phyloP scores from a whole-genome alignment of 2,888 invertebrate genomes.

The Morpho helenor region DNA sequence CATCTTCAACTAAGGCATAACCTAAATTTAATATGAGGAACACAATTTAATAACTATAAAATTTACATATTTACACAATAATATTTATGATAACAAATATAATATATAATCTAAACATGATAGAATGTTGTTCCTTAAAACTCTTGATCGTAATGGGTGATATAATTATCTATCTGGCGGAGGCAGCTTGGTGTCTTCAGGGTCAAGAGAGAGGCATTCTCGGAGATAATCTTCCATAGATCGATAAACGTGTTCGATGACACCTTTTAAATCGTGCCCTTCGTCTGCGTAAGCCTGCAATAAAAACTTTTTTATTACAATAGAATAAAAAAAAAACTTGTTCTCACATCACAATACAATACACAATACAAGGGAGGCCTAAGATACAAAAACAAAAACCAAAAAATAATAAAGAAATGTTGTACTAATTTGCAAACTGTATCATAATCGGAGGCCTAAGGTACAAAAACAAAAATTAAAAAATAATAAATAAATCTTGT shows the following conservation, averaged over 20 bases:
- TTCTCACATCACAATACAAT: too few species aligned
- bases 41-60: slow-evolving; percentile 75
- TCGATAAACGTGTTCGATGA: slow-evolving; percentile 93
- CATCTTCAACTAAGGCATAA: slow-evolving; percentile 22
- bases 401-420: too few species aligned
- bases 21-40: slow-evolving; percentile 48
- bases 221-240: slow-evolving; percentile 96
- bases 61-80: slow-evolving; percentile 74
- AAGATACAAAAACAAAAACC: too few species aligned
- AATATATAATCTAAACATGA: slow-evolving; percentile 28
- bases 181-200: slow-evolving; percentile 84
- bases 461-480: too few species aligned
- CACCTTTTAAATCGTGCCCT: slow-evolving; percentile 90
- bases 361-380: too few species aligned
- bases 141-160: slow-evolving; percentile 20
- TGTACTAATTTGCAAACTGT: too few species aligned
- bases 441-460: too few species aligned
- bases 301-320: slow-evolving; percentile 1
- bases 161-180: slow-evolving; percentile 74
- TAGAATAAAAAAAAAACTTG: too few species aligned
- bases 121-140: slow-evolving; percentile 16
- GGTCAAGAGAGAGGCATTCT: slow-evolving; percentile 93
- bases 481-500: too few species aligned
- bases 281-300: slow-evolving; percentile 95
- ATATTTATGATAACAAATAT: slow-evolving; percentile 45